phyloP scores from a whole-genome alignment of 1,140 invertebrate species.

The Ctenoplectra terminalis region DNA sequence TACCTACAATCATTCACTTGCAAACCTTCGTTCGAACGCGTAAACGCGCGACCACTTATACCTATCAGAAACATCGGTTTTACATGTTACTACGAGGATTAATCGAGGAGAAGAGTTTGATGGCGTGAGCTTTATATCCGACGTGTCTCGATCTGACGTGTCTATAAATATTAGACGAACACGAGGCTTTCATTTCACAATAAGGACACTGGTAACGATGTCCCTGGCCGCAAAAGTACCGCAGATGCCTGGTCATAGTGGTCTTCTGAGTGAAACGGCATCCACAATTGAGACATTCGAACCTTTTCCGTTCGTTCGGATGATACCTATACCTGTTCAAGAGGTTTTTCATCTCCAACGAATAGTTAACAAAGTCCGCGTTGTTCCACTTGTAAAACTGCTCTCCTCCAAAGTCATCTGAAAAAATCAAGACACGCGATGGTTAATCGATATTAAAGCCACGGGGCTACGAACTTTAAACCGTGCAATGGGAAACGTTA shows the following conservation, averaged over 20 bases:
- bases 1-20: not conserved
- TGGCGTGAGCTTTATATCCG: slow-evolving; percentile 64
- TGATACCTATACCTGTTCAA: slow-evolving; percentile 63
- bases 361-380: not conserved
- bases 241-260: slow-evolving; percentile 74
- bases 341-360: slow-evolving; percentile 11
- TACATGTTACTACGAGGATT: slow-evolving; percentile 17
- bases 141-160: slow-evolving; percentile 71
- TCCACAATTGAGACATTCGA: slow-evolving; percentile 80
- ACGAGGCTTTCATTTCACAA: slow-evolving; percentile 74
- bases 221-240: slow-evolving; percentile 77
- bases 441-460: slow-evolving; percentile 23
- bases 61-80: not conserved
- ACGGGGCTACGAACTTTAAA: not conserved
- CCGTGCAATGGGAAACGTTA: slow-evolving; percentile 21
- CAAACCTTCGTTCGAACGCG: not conserved
- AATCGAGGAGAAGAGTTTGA: slow-evolving; percentile 73
- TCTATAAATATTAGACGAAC: slow-evolving; percentile 77
- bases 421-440: slow-evolving; percentile 33
- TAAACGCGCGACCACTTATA: not conserved
- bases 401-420: slow-evolving; percentile 24
- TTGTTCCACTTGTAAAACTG: slow-evolving; percentile 26
- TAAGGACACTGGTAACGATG: slow-evolving; percentile 77
- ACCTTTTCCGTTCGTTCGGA: slow-evolving; percentile 72
- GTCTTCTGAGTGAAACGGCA: slow-evolving; percentile 78